Evolutionary conservation across 2,888 invertebrate species (phyloP), one percentile per base, ranked within the genome.

Genomic region (Rhaphigaster nebulosa): DNA sequence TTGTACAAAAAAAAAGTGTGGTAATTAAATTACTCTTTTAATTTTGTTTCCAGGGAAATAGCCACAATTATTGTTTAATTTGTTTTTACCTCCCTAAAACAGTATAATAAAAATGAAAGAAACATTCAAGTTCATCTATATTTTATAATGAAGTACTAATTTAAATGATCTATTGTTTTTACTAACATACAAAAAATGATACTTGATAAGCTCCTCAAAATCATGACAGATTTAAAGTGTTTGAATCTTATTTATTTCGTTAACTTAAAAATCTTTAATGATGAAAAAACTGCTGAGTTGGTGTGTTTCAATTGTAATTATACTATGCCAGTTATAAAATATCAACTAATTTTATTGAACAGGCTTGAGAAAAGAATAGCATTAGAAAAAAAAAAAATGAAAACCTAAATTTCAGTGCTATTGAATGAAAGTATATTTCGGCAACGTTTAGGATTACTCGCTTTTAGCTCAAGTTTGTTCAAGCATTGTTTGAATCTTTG

Each of bases 401-500:
- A 38, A 34, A 76, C 6, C 34, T 76, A 20, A 76, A 38, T 76
- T 76, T 76, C 15, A 76, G 38, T 76, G 70, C 38, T 76, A 34
- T 34, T 76, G 29, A 38, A 76, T 29, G 20, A 23, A 38, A 15
- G 18, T 8, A 38, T 38, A 5, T 34, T 76, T 34, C 38, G 70
- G 70, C 38, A 20, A 23, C 26, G 23, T 20, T 23, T 76, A 76
- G 70, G 70, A 18, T 76, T 20, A 38, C 65, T 65, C 15, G 18
- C 65, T 65, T 65, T 80, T 84, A 26, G 45, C 84, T 84, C 84
- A 84, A 84, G 84, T 41, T 84, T 84, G 84, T 84, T 84, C 84
- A 84, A 84, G n/a, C 45, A 45, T 20, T 84, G 26, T n/a, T 50
- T 70, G 29, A 70, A 50, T 84, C 70, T 76, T 76, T 80, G 41